Evolutionary conservation across 2,113 vertebrate species (phyloP), one percentile per base, ranked within the genome.

Genomic region (Myrmecobius fasciatus): DNA sequence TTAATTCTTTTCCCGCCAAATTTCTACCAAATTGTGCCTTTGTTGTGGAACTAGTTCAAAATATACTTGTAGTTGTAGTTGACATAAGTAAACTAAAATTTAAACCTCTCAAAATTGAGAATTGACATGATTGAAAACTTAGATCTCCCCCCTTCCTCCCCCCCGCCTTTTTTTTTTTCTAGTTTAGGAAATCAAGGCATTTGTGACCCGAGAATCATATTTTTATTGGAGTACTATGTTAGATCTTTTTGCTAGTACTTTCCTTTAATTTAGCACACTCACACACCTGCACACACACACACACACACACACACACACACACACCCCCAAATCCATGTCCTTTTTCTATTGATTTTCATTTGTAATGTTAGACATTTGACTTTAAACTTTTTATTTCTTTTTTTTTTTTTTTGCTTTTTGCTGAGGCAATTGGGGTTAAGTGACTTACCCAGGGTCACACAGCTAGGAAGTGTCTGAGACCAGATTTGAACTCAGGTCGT

Each of bases 321-420:
- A 52, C 52, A 53, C 25, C 24, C 4, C 24, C 10, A n/a, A 75
- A 53, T 24, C 17, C 53, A 53, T 24, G 53, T n/a, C 31, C 31
- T 75, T 36, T 75, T n/a, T 75, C 31, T 75, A 14, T 20, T 75
- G 60, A n/a, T 75, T 75, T n/a, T 17, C 93, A 46, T 96, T 53
- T 94, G 3, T 92, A 89, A 93, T 89, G 95, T 97, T 95, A 60
- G 60, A 25, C 52, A 89, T 95, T 95, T 95, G 49, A 36, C 95
- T 43, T 92, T 94, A 92, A 92, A 92, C 90, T 95, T 56, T 56
- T 91, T 90, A n/a, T 93, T 92, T 89, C 14, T 94, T 52, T 94
- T n/a, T n/a, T n/a, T n/a, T n/a, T n/a, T n/a, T n/a, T n/a, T n/a
- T n/a, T n/a, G n/a, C n/a, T n/a, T n/a, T n/a, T n/a, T n/a, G n/a